These are phyloP conservation scores for Pachyramphus minor DNA, from an alignment of 2,113 vertebrate genomes.

Conservation along the genomic window DNA sequence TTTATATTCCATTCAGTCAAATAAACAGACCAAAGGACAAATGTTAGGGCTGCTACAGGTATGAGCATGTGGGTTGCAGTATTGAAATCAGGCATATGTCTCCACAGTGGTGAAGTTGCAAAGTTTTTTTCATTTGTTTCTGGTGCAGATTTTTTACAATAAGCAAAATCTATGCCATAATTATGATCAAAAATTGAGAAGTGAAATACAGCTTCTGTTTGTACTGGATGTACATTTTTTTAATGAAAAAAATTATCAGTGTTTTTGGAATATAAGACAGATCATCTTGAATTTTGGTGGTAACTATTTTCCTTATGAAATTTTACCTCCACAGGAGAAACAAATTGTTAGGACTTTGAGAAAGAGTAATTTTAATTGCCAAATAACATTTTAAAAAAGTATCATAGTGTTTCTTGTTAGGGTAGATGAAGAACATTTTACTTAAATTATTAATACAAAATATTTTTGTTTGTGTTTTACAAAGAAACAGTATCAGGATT, in stretches of 20 bases:
- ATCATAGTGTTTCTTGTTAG: neutral
- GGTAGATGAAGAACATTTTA: neutral
- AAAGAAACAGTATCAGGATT: neutral
- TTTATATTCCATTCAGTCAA: neutral
- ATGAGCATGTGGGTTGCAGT: neutral
- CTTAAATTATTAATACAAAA: constrained; percentile 20
- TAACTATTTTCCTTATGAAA: neutral
- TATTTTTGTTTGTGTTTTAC: neutral
- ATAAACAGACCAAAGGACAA: neutral
- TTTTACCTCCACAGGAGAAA: neutral
- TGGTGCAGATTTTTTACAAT: neutral
- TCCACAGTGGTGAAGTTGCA: neutral
- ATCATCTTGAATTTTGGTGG: constrained; percentile 20
- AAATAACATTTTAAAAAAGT: neutral
- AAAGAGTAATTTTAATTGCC: neutral
- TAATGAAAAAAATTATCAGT: constrained; percentile 17
- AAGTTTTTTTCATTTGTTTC: neutral
- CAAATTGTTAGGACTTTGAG: neutral
- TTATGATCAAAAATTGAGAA: neutral
- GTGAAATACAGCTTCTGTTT: neutral
- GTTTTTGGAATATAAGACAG: neutral
- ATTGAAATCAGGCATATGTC: neutral
- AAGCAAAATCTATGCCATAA: neutral
- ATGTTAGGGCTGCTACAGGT: neutral
- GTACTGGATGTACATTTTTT: neutral